Evolutionary conservation across 2,888 invertebrate species (phyloP).

Genomic region (Melanchra persicariae): DNA sequence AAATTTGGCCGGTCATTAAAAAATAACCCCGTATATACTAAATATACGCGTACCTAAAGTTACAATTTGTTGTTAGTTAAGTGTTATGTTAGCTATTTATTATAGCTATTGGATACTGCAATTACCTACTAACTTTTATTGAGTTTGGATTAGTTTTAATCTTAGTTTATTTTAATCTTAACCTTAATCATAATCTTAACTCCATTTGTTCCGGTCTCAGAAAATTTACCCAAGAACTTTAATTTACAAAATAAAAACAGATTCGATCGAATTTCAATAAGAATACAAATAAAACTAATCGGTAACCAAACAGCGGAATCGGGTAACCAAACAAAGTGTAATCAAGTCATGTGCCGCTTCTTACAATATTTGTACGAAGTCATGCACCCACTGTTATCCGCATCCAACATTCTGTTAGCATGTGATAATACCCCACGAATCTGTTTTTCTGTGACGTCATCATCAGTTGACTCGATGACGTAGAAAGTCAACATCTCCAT

Average conservation of each 20-base stretch:
- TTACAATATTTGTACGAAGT: slow-evolving; percentile 77
- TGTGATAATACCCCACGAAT: slow-evolving; percentile 33
- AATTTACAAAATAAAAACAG: neutral
- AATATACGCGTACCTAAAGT: too few relatives aligned
- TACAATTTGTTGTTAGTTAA: too few relatives aligned
- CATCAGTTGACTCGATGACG: slow-evolving; percentile 19
- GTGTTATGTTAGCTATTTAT: too few relatives aligned
- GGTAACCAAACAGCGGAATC: slow-evolving; percentile 66
- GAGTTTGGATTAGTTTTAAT: too few relatives aligned
- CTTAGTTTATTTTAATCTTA: too few relatives aligned
- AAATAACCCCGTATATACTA: too few relatives aligned
- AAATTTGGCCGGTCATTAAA: too few relatives aligned
- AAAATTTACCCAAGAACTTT: neutral
- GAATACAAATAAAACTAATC: slow-evolving; percentile 41
- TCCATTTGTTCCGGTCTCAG: too few relatives aligned
- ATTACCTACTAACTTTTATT: too few relatives aligned
- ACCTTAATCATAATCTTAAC: too few relatives aligned
- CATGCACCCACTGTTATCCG: slow-evolving; percentile 70
- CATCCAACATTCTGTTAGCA: slow-evolving; percentile 33
- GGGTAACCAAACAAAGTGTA: slow-evolving; percentile 69
- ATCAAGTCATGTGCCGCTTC: slow-evolving; percentile 77
- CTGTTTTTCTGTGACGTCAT: slow-evolving; percentile 3
- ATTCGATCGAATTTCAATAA: slow-evolving; percentile 22
- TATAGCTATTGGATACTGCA: too few relatives aligned
- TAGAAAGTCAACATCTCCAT: slow-evolving; percentile 27